Conservation (phyloP, 2,113 vertebrate genomes). For the Hypocryptadius cinnamomeus region DNA sequence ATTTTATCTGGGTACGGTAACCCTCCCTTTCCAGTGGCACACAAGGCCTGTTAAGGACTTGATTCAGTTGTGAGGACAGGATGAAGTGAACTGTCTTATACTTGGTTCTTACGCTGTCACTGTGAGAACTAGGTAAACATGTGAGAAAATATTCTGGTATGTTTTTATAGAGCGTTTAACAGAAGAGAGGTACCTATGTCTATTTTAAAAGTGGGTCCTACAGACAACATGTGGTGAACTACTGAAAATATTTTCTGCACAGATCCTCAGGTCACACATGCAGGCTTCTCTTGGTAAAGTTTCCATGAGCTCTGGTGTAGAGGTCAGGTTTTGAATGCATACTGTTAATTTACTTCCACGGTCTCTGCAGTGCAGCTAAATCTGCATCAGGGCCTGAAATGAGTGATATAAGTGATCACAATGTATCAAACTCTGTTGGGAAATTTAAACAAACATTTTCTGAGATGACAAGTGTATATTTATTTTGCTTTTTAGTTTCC, state of each 20-base stretch:
- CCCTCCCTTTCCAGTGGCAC: background rate
- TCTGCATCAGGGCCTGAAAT: background rate
- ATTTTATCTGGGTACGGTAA: background rate
- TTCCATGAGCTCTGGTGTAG: background rate
- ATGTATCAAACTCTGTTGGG: background rate
- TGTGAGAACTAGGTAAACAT: background rate
- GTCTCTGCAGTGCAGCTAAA: background rate
- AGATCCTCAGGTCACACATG: background rate
- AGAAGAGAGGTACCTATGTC: background rate
- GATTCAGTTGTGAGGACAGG: background rate
- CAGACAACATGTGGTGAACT: background rate
- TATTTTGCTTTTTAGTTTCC: constrained; percentile 6
- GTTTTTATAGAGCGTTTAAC: background rate
- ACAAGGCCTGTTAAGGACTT: background rate
- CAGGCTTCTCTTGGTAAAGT: background rate
- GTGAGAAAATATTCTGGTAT: background rate
- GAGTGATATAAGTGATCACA: background rate
- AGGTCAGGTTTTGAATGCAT: background rate
- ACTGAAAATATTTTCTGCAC: background rate
- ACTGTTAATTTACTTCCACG: background rate
- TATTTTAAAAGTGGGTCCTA: background rate
- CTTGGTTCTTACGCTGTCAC: background rate
- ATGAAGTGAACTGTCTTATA: background rate
- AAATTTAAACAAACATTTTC: background rate
- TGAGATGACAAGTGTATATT: background rate